phyloP scores from a whole-genome alignment of 2,113 vertebrate species.

The Athene cunicularia region DNA sequence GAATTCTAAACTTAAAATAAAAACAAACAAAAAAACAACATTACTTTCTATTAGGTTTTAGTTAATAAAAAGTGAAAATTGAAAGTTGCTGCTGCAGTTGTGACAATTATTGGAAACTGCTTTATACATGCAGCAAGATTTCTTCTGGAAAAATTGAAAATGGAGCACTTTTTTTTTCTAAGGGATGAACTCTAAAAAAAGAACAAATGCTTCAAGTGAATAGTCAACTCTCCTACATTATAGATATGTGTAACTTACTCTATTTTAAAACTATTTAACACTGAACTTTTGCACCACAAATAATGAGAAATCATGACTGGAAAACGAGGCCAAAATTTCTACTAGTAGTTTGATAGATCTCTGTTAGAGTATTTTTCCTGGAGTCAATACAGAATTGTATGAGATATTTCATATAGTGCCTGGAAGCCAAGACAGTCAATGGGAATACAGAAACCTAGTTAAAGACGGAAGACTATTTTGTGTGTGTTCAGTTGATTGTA shows the following conservation, averaged over 20 bases:
- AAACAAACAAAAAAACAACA: not conserved
- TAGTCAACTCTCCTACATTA: not conserved
- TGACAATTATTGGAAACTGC: not conserved
- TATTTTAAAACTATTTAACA: not conserved
- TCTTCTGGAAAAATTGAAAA: not conserved
- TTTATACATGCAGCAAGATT: not conserved
- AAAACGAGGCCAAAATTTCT: not conserved
- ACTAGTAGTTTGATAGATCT: not conserved
- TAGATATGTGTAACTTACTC: not conserved
- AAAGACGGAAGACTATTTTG: not conserved
- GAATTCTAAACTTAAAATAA: not conserved
- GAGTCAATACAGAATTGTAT: not conserved
- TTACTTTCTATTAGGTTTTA: not conserved
- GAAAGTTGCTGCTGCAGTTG: not conserved
- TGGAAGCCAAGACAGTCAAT: not conserved
- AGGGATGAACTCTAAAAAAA: not conserved
- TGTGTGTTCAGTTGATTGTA: not conserved
- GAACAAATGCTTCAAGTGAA: not conserved
- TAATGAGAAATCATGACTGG: not conserved
- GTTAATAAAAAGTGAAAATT: not conserved
- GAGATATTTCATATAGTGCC: not conserved
- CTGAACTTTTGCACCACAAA: not conserved
- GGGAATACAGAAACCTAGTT: not conserved
- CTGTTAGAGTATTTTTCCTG: not conserved
- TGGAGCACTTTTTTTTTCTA: not conserved